These are phyloP conservation scores for Gallinago paraguaiae DNA, from an alignment of 2,113 vertebrate genomes.

Conservation along the genomic window DNA sequence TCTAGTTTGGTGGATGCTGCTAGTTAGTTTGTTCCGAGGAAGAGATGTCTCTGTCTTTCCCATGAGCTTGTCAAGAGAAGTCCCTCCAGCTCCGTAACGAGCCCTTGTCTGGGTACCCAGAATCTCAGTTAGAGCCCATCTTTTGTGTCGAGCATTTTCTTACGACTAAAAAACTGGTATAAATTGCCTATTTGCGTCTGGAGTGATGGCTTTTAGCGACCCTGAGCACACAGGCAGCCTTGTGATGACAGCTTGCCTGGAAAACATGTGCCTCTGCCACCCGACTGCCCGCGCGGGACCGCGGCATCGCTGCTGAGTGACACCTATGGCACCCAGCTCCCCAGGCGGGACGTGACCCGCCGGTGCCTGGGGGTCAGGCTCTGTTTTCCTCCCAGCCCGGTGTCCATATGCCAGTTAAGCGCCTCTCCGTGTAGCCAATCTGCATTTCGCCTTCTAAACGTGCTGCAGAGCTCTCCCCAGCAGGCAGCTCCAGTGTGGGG, in stretches of 20 bases:
- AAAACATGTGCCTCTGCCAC: not conserved
- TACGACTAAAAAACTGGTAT: not conserved
- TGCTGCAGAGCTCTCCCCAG: not conserved
- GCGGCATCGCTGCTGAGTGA: accelerated
- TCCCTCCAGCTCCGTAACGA: accelerated
- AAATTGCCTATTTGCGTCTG: not conserved
- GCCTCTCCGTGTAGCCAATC: not conserved
- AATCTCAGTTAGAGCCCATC: not conserved
- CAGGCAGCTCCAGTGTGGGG: accelerated
- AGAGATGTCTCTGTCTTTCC: not conserved
- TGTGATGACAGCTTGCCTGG: not conserved
- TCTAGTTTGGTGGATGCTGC: not conserved
- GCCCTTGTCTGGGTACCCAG: no score
- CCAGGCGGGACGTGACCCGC: not conserved
- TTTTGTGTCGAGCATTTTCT: accelerated
- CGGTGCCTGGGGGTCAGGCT: not conserved
- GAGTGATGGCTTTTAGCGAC: not conserved
- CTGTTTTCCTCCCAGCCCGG: not conserved
- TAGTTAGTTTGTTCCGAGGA: accelerated
- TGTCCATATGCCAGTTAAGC: not conserved
- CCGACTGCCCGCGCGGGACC: not conserved
- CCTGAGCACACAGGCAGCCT: not conserved
- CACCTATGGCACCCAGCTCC: not conserved
- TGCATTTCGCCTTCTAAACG: accelerated
- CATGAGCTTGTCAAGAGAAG: not conserved